phyloP scores from a whole-genome alignment of 2,113 vertebrate species.

The Austrofundulus limnaeus region DNA sequence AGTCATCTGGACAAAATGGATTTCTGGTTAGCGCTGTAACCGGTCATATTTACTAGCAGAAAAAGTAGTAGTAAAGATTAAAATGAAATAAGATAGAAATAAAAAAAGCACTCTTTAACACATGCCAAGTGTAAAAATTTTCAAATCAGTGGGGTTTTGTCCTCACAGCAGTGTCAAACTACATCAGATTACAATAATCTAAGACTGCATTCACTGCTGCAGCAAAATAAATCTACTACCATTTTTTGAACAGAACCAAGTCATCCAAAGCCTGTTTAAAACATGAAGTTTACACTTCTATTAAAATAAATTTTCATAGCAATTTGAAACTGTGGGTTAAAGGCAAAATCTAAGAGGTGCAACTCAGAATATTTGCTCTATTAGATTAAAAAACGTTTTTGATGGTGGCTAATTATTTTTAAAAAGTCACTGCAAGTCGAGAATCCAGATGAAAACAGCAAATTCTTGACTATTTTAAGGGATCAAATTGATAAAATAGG shows the following conservation, averaged over 20 bases:
- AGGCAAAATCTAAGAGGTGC: neutral
- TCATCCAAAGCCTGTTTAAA: neutral
- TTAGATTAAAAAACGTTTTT: too few species aligned
- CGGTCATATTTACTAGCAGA: neutral
- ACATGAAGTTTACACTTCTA: neutral
- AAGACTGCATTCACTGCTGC: neutral
- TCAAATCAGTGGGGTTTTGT: conserved; percentile 20
- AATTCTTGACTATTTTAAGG: neutral
- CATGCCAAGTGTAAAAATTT: too few species aligned
- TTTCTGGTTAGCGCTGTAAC: neutral
- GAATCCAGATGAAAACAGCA: neutral
- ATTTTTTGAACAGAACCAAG: neutral
- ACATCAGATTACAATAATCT: conserved; percentile 28
- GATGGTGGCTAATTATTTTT: too few species aligned
- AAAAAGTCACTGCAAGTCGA: too few species aligned
- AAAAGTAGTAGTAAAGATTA: neutral
- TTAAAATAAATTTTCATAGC: conserved; percentile 2
- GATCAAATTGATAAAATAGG: too few species aligned
- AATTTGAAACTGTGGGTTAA: neutral
- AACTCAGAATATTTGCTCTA: neutral
- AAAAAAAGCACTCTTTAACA: neutral
- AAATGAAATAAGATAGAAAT: neutral
- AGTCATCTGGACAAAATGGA: too few species aligned
- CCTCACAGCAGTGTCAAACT: conserved; percentile 24
- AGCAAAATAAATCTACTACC: conserved; percentile 20